phyloP scores from a whole-genome alignment of 1,140 invertebrate species.

The Coptotermes formosanus region DNA sequence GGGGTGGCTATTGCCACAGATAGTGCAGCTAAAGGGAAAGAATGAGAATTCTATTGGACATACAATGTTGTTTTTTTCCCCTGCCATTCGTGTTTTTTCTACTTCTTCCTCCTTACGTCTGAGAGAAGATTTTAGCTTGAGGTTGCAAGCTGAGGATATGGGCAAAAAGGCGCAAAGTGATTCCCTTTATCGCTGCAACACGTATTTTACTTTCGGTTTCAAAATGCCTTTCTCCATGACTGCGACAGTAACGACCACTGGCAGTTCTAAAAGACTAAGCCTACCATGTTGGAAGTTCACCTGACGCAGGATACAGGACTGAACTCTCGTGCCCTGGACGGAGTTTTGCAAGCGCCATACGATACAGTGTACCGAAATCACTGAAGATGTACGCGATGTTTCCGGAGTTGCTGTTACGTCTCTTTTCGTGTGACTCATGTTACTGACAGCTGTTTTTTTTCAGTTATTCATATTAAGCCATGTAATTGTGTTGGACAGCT shows the following conservation, averaged over 20 bases:
- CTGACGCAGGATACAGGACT: background rate
- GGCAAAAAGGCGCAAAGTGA: conserved; percentile 17
- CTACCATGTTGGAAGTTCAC: background rate
- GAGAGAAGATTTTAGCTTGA: background rate
- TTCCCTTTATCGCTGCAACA: conserved; percentile 1
- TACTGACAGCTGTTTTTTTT: no score
- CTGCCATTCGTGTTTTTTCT: conserved; percentile 1
- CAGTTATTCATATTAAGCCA: no score
- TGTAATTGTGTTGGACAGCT: no score
- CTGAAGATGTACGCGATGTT: no score
- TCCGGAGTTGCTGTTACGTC: no score
- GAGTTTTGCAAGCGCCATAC: no score
- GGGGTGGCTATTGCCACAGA: background rate
- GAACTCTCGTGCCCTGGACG: background rate
- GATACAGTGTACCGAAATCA: no score
- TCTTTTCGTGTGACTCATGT: no score
- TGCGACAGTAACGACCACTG: background rate
- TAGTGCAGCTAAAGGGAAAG: conserved; percentile 14
- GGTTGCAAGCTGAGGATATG: background rate
- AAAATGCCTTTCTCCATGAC: background rate
- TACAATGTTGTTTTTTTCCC: conserved; percentile 12
- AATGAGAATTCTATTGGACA: conserved; percentile 20
- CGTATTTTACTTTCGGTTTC: background rate
- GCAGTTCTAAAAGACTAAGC: background rate
- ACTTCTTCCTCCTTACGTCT: background rate